Conservation (phyloP, 2,113 vertebrate genomes). For the Lepus europaeus region DNA sequence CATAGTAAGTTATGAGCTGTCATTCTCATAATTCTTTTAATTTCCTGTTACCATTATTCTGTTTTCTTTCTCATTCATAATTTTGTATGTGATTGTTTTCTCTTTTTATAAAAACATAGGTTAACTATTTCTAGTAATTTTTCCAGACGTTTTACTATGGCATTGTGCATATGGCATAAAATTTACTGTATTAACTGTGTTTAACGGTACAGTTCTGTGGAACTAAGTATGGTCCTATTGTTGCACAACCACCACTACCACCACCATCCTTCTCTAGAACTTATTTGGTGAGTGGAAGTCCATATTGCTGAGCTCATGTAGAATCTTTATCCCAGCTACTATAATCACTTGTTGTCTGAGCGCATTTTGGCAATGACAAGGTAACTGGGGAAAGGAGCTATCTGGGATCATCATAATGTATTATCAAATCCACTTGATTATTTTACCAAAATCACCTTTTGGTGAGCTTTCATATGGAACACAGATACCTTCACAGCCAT, state of each 20-base stretch:
- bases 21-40: conserved; percentile 50
- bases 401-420: too few species aligned
- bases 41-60: conserved; percentile 9
- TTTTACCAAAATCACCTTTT: too few species aligned
- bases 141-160: background rate
- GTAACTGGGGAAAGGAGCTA: too few species aligned
- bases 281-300: too few species aligned
- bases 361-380: too few species aligned
- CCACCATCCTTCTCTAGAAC: background rate
- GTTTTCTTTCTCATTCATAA: conserved; percentile 21
- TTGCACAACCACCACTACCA: background rate
- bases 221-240: background rate
- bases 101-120: background rate
- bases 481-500: too few species aligned
- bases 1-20: background rate
- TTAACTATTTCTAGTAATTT: conserved; percentile 40
- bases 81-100: conserved; percentile 30
- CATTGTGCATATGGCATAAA: background rate
- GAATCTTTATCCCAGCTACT: too few species aligned
- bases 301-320: too few species aligned
- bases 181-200: background rate
- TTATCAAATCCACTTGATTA: too few species aligned
- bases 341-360: too few species aligned
- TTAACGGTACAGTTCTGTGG: background rate
- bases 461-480: too few species aligned